Evolutionary conservation across 2,113 vertebrate species (phyloP), one percentile per base, ranked within the genome.

Genomic region (Boleophthalmus pectinirostris): DNA sequence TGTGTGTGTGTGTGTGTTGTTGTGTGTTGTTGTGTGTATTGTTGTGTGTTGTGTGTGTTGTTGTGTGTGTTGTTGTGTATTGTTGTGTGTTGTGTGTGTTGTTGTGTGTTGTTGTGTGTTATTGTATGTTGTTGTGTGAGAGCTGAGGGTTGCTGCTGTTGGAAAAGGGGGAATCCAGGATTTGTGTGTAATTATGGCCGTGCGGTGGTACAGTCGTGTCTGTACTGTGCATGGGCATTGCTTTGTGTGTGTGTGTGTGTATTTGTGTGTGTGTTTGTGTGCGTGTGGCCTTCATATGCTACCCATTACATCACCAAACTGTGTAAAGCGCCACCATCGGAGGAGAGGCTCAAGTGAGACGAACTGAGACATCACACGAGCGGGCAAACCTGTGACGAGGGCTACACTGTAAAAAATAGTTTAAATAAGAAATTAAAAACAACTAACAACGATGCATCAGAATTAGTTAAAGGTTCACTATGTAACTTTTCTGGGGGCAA

Each of bases 241-340:
- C 75, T 88, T 74, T 89, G 86, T 87, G 87, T 71, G 79, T 82
- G 77, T 75, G 69, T 53, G 78, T 87, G 90, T 87, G 6, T 9
- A 8, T 85, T 90, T 20, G 47, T 51, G 47, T 51, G 47, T 51
- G 51, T 5, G 20, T 54, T 20, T 51, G 47, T 49, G 47, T 16
- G 91, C 90, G 90, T 91, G 92, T 92, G 92, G 91, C 90, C 92
- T 89, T 90, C 86, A 90, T 88, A 86, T 91, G 90, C 88, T 81
- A 85, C 83, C 88, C 84, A 85, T 92, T 90, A 92, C 91, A 81
- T 94, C 90, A 90, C 82, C 90, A 86, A 92, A 91, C 86, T 87
- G 78, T 91, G 80, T 86, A 90, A 88, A 88, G 88, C 82, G 82
- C 79, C 84, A 88, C 86, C 87, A 85, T 81, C 91, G 86, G 87